Conservation (phyloP, 2,888 invertebrate genomes). For the Timema cristinae region DNA sequence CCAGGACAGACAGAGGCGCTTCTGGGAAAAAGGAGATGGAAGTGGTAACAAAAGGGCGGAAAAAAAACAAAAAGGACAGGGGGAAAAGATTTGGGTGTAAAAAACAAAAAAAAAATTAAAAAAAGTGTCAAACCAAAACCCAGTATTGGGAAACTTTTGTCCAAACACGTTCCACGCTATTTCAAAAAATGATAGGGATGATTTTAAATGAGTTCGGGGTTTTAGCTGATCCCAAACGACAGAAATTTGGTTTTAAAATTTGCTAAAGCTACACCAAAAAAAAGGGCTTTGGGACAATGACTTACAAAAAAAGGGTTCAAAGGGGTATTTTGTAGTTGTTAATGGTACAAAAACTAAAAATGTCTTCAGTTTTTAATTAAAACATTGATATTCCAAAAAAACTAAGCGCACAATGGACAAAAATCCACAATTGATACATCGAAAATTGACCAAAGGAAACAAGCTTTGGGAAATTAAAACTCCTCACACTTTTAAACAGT, state of each 20-base stretch:
- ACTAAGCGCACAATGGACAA: neutral
- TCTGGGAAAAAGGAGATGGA: neutral
- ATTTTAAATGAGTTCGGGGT: neutral
- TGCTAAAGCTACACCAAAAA: neutral
- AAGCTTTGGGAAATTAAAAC: conserved; percentile 3
- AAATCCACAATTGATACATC: neutral
- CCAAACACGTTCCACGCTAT: neutral
- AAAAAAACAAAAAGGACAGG: neutral
- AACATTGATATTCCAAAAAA: neutral
- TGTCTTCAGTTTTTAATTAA: conserved; percentile 8
- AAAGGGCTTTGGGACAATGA: neutral
- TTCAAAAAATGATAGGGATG: neutral
- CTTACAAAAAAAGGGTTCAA: neutral
- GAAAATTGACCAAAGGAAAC: neutral
- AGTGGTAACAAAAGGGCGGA: neutral
- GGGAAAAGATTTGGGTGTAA: neutral
- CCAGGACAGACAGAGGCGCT: no score
- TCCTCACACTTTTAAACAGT: neutral
- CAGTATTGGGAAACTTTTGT: neutral
- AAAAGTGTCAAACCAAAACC: no score
- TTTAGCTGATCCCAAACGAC: neutral
- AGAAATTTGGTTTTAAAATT: neutral
- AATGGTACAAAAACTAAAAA: neutral
- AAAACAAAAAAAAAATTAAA: neutral
- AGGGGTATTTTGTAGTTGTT: neutral